phyloP scores from a whole-genome alignment of 2,888 invertebrate genomes.

The Nephrotoma appendiculata region DNA sequence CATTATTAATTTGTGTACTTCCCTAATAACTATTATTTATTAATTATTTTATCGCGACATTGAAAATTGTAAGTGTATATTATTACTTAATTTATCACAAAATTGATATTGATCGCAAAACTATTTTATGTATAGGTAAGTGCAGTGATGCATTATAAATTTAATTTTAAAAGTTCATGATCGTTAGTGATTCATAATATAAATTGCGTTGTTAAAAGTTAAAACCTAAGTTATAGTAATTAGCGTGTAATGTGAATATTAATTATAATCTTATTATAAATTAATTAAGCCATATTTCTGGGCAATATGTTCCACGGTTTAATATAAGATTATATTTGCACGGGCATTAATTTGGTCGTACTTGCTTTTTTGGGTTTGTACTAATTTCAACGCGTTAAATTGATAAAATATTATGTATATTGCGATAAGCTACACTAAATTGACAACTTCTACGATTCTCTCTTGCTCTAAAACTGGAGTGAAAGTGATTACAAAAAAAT shows the following conservation, averaged over 20 bases:
- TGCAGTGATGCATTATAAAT: background rate
- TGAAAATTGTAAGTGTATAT: background rate
- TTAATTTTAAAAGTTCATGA: background rate
- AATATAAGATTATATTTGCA: background rate
- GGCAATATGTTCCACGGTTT: background rate
- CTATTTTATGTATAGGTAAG: background rate
- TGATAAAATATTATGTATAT: background rate
- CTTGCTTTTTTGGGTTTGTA: background rate
- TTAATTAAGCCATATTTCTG: background rate
- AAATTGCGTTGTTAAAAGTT: background rate
- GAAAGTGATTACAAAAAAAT: background rate
- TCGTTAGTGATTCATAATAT: background rate
- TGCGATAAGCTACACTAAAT: no score
- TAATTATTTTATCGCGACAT: background rate
- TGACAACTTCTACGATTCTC: background rate
- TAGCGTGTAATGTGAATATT: background rate
- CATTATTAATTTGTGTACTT: background rate
- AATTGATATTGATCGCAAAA: background rate
- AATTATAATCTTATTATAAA: background rate
- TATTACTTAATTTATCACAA: background rate
- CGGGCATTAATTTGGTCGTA: background rate
- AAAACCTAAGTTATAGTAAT: background rate
- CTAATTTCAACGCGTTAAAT: background rate
- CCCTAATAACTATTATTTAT: background rate
- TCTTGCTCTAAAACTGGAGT: background rate